Conservation (phyloP, 2,113 vertebrate species). For the Actinemys pallida region DNA sequence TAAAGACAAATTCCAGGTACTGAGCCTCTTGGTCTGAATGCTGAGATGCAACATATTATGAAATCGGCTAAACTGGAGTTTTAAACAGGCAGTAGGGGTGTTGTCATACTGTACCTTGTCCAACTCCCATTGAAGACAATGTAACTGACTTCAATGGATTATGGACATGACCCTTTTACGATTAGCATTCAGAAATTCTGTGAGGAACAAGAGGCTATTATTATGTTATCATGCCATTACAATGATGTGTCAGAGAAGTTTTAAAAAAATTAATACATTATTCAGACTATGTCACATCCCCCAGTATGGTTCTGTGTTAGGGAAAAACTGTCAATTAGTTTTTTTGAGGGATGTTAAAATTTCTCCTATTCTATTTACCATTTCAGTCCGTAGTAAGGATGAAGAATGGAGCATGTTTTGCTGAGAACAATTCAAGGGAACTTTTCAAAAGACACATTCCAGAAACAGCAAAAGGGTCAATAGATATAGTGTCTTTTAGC, state of each 20-base stretch:
- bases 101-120: background rate
- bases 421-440: slow-evolving; percentile 10
- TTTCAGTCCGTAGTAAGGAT: background rate
- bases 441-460: slow-evolving; percentile 57
- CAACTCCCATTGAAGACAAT: background rate
- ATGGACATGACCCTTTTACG: background rate
- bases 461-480: slow-evolving; percentile 66
- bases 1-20: background rate
- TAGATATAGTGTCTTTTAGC: slow-evolving; percentile 60
- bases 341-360: background rate
- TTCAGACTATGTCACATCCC: background rate
- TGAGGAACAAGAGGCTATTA: background rate
- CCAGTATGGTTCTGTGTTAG: accelerated
- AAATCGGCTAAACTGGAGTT: background rate
- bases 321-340: background rate
- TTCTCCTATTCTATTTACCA: background rate
- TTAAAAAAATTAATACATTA: background rate
- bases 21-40: background rate
- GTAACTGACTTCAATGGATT: background rate
- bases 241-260: background rate
- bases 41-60: background rate
- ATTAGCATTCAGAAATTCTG: background rate
- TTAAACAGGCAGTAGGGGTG: background rate
- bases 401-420: slow-evolving; percentile 47
- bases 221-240: background rate